A percentile compares a stretch with the other conserved stretches of the same genome.
Evolutionary conservation across 2,113 vertebrate species (phyloP).

Genomic region (Potamarius usumacintae): DNA sequence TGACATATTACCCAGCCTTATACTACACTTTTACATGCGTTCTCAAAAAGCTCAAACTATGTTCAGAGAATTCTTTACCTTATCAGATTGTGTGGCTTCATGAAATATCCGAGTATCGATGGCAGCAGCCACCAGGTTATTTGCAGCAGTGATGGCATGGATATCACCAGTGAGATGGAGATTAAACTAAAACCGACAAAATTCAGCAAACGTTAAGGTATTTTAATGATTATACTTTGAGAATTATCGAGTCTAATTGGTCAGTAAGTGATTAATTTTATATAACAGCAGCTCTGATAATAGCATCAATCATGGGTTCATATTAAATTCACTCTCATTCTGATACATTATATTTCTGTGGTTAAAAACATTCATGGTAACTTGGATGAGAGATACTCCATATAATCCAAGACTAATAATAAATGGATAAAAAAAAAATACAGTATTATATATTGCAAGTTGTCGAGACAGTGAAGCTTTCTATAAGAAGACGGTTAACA

Average conservation of each 20-base stretch:
- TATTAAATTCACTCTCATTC: not conserved
- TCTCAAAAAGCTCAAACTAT: not conserved
- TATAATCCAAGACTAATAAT: not conserved
- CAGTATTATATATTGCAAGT: not conserved
- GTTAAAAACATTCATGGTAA: not conserved
- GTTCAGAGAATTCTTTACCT: constrained; percentile 69
- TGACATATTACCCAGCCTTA: not conserved
- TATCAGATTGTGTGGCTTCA: constrained; percentile 89
- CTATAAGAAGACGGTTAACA: not conserved
- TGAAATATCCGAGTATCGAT: constrained; percentile 94
- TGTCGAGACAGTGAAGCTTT: not conserved
- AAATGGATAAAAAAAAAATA: not conserved
- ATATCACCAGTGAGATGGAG: constrained; percentile 98
- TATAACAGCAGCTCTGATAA: not conserved
- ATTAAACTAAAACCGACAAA: constrained; percentile 83
- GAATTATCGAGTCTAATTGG: not conserved
- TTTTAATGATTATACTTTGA: not conserved
- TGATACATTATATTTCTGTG: too few relatives aligned
- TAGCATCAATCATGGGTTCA: not conserved
- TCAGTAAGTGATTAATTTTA: not conserved
- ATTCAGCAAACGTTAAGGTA: not conserved
- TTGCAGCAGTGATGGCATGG: constrained; percentile 96
- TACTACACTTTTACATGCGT: not conserved
- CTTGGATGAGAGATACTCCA: not conserved
- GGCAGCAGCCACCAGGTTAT: constrained; percentile 93